Conservation (phyloP, 2,888 invertebrate species). For the Caenorhabditis uteleia region DNA sequence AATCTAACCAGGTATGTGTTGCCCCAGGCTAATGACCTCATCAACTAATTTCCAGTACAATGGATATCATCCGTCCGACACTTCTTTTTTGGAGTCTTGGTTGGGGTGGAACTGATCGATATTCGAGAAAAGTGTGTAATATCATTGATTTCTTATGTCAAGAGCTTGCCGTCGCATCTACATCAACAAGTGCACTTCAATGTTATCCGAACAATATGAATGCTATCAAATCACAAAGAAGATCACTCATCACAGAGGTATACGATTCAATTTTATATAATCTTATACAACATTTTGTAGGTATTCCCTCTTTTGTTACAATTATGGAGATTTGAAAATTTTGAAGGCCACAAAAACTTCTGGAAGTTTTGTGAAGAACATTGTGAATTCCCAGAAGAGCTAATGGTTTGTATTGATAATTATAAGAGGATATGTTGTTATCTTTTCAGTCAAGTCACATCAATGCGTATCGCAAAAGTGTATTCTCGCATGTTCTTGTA, state of each 20-base stretch:
- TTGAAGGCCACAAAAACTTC: slow-evolving; percentile 1
- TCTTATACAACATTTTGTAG: neutral
- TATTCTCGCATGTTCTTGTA: slow-evolving; percentile 14
- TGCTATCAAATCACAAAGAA: slow-evolving; percentile 10
- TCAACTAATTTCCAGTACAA: neutral
- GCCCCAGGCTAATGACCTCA: neutral
- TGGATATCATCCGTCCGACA: slow-evolving; percentile 6
- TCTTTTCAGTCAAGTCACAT: slow-evolving; percentile 2
- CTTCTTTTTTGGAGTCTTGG: slow-evolving; percentile 13
- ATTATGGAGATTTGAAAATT: slow-evolving; percentile 6
- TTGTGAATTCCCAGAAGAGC: slow-evolving; percentile 10
- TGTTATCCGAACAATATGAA: slow-evolving; percentile 4
- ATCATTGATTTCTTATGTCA: slow-evolving; percentile 5
- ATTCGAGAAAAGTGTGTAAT: neutral
- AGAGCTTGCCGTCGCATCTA: neutral
- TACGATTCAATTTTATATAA: neutral
- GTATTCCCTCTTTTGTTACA: slow-evolving; percentile 14
- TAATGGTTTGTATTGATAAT: neutral
- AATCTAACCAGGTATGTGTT: neutral
- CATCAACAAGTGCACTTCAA: neutral
- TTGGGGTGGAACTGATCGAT: slow-evolving; percentile 4
- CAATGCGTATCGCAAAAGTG: slow-evolving; percentile 9
- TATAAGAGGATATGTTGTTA: no score
- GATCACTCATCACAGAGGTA: slow-evolving; percentile 14
- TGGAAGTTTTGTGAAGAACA: slow-evolving; percentile 25